Conservation (phyloP, 2,888 invertebrate species). For the Drosophila eohydei region DNA sequence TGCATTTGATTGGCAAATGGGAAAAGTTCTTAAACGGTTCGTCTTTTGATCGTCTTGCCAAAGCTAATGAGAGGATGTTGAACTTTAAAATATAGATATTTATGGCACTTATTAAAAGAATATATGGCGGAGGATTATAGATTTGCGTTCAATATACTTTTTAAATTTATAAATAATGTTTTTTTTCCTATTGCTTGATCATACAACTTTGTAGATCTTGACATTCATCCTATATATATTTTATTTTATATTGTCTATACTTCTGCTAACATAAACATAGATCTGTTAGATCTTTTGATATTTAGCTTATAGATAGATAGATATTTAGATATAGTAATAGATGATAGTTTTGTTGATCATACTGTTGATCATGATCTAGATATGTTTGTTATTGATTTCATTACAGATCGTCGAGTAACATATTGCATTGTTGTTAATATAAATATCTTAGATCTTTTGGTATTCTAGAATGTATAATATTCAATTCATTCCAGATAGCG, state of each 20-base stretch:
- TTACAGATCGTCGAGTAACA: background rate
- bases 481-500: too few relatives aligned
- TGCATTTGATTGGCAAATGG: slow-evolving; percentile 63
- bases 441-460: background rate
- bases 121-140: background rate
- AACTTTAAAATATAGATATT: slow-evolving; percentile 27
- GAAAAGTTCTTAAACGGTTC: slow-evolving; percentile 49
- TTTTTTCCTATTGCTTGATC: background rate
- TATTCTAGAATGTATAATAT: background rate
- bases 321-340: background rate
- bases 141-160: background rate
- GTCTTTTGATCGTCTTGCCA: slow-evolving; percentile 55
- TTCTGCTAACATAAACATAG: background rate
- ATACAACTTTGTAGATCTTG: background rate
- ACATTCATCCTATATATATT: background rate
- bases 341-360: background rate
- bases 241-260: background rate
- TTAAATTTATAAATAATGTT: background rate
- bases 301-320: background rate
- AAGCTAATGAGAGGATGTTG: slow-evolving; percentile 42
- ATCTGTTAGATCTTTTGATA: background rate
- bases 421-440: background rate
- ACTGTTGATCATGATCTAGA: background rate
- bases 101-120: background rate
- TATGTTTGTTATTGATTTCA: background rate